Evolutionary conservation across 2,113 vertebrate genomes (phyloP), one percentile per base, ranked within the genome.

Genomic region (Nycticryphes semicollaris): DNA sequence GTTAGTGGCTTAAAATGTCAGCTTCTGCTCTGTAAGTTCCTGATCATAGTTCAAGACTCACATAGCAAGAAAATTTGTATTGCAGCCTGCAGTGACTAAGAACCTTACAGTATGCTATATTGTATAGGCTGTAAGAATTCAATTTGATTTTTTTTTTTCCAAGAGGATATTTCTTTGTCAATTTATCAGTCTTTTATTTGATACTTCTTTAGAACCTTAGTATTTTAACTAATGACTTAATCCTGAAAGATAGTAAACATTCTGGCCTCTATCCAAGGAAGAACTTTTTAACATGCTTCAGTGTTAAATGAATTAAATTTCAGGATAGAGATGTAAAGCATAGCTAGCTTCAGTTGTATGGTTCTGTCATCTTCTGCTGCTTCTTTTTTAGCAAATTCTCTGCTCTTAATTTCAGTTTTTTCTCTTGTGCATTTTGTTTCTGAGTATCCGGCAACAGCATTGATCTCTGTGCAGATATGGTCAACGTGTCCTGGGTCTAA

Each of bases 61-160:
- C 30, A 90, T 31, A 90, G n/a, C 5, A 86, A 57, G 47, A 74
- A 89, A 89, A 82, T 64, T 14, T 57, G 8, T 22, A 72, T 81
- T 92, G 31, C 35, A 84, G 20, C n/a, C 45, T 79, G 48, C 33
- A 75, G 62, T 53, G 37, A 27, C 39, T 78, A 41, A 75, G 56
- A 90, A 60, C 17, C 90, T 86, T 39, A 30, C 25, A 16, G 16
- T 63, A 48, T 56, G 12, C 21, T 90, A 1, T 68, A 62, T 87
- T 90, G 45, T 72, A n/a, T 60, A 37, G 20, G 3, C 53, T 79
- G 9, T 39, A 92, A 81, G 51, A 89, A 89, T 77, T 92, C 63
- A 23, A 80, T 88, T 94, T 75, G 20, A 79, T 21, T 84, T 78
- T 90, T 75, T 84, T 78, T 88, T 75, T 89, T 96, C 80, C 39